These are phyloP conservation scores for Enoplosus armatus DNA, from an alignment of 2,797 vertebrate species.

Conservation along the genomic window DNA sequence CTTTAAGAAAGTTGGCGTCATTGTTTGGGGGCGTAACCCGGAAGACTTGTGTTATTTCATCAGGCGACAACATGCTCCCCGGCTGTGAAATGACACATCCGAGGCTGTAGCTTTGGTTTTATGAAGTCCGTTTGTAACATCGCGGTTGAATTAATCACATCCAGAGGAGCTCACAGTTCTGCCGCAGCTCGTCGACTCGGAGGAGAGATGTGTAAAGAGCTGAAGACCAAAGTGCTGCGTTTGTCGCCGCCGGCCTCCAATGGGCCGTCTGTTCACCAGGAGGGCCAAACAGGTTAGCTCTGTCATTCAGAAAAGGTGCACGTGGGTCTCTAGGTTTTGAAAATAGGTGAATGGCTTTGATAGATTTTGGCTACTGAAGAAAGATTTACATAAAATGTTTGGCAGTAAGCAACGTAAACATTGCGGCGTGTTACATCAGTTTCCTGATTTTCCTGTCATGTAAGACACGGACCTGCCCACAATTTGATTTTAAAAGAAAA, in stretches of 20 bases:
- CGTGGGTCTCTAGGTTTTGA: not conserved
- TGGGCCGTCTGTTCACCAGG: slow-evolving; percentile 47
- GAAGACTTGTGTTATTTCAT: slow-evolving; percentile 58
- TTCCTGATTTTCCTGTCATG: slow-evolving; percentile 21
- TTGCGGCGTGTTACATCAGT: slow-evolving; percentile 41
- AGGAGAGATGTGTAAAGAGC: slow-evolving; percentile 80
- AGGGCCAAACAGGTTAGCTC: slow-evolving; percentile 55
- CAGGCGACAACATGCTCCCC: slow-evolving; percentile 30
- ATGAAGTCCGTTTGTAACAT: slow-evolving; percentile 60
- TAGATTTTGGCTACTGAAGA: not conserved
- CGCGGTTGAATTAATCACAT: not conserved
- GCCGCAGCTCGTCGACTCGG: not conserved
- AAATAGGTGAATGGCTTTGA: not conserved
- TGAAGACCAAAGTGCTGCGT: slow-evolving; percentile 80
- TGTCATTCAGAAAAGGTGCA: not conserved
- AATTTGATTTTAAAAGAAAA: not conserved
- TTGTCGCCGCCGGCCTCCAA: slow-evolving; percentile 55
- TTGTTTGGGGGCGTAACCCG: slow-evolving; percentile 70
- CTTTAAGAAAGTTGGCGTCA: slow-evolving; percentile 67
- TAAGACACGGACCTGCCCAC: not conserved
- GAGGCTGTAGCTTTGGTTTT: not conserved
- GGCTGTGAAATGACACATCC: not conserved
- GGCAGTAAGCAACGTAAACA: not conserved
- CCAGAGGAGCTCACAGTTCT: slow-evolving; percentile 13
- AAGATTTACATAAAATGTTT: accelerated